A percentile compares a stretch with the other conserved stretches of the same genome.
phyloP scores from a whole-genome alignment of 2,797 vertebrate species.

The Coccyzus lansbergi region DNA sequence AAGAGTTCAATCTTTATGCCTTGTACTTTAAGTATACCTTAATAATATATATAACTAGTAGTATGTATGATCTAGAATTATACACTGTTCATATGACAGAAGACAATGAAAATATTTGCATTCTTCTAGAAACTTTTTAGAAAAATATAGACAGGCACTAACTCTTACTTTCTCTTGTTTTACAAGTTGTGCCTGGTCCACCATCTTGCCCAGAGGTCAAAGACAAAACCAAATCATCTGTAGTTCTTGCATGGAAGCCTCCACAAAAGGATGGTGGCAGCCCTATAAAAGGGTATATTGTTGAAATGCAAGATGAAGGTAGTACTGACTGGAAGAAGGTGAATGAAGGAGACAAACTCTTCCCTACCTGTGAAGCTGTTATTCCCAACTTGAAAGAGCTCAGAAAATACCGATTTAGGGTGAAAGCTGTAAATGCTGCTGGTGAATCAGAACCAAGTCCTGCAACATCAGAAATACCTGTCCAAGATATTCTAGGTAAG shows the following conservation, averaged over 20 bases:
- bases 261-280: conserved; percentile 94
- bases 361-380: conserved; percentile 90
- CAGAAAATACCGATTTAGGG: conserved; percentile 92
- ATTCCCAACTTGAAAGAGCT: conserved; percentile 91
- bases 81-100: not conserved
- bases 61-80: not conserved
- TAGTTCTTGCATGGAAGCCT: conserved; percentile 90
- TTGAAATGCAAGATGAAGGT: conserved; percentile 96
- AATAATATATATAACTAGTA: not conserved
- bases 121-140: not conserved
- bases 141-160: not conserved
- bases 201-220: conserved; percentile 91
- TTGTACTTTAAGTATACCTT: not conserved
- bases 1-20: not conserved
- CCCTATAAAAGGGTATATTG: conserved; percentile 96
- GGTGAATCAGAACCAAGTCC: conserved; percentile 97
- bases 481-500: conserved; percentile 91
- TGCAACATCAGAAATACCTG: conserved; percentile 87
- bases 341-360: conserved; percentile 88
- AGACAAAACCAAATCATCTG: conserved; percentile 92
- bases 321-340: conserved; percentile 86
- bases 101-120: not conserved
- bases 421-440: conserved; percentile 95
- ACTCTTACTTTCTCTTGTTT: conserved; percentile 2
- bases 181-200: conserved; percentile 89